Conservation (phyloP, 2,113 vertebrate species). For the human (Homo sapiens) region DNA sequence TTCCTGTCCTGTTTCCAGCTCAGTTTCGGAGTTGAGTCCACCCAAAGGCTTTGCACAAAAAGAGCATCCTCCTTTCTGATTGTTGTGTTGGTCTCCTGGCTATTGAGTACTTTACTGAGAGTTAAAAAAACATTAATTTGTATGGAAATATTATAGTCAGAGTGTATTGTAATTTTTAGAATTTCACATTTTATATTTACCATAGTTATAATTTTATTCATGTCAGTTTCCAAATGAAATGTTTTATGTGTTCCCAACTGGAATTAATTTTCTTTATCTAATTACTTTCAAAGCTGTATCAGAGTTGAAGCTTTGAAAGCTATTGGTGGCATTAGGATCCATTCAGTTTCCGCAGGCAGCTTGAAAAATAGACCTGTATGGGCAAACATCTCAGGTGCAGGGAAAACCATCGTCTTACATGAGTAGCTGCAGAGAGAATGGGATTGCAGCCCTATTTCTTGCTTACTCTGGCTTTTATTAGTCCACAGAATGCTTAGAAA, state of each 20-base stretch:
- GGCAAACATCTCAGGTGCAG: conserved; percentile 41
- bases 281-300: conserved; percentile 69
- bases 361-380: conserved; percentile 56
- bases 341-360: conserved; percentile 16
- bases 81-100: conserved; percentile 38
- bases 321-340: conserved; percentile 47
- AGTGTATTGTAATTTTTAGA: conserved; percentile 60
- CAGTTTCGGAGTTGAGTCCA: background rate
- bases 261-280: conserved; percentile 75
- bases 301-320: conserved; percentile 55
- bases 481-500: conserved; percentile 54
- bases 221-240: conserved; percentile 68
- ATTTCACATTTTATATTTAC: conserved; percentile 71
- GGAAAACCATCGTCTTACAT: background rate
- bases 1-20: background rate
- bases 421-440: conserved; percentile 40
- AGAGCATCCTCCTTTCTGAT: background rate
- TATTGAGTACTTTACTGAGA: background rate
- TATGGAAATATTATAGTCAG: conserved; percentile 66
- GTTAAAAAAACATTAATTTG: conserved; percentile 71
- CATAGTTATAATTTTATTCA: conserved; percentile 71
- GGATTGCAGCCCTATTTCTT: conserved; percentile 32
- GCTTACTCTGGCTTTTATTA: conserved; percentile 53
- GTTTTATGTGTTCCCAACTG: conserved; percentile 63
- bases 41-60: conserved; percentile 17